Percentiles rank a stretch among this genome's conserved stretches.
Conservation (phyloP, 1,140 invertebrate species). For the Teleopsis dalmanni region DNA sequence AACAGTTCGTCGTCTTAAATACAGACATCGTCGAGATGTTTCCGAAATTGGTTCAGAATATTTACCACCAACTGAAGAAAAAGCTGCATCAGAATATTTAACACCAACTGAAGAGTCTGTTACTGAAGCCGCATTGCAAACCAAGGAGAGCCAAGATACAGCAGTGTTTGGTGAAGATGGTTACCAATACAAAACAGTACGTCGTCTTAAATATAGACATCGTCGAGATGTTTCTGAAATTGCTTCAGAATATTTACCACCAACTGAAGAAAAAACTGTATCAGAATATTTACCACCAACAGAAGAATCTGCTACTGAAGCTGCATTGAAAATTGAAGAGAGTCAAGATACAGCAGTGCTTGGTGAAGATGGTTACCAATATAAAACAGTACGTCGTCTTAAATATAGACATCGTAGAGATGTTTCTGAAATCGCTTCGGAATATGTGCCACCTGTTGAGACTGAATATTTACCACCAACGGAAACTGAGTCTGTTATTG, state of each 20-base stretch:
- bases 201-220: constrained; percentile 28
- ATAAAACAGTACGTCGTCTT: constrained; percentile 23
- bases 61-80: constrained; percentile 21
- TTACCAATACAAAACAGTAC: constrained; percentile 35
- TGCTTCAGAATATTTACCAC: too few relatives aligned
- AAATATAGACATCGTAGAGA: constrained; percentile 25
- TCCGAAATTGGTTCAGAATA: constrained; percentile 23
- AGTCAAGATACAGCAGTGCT: constrained; percentile 21
- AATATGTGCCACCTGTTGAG: constrained; percentile 17
- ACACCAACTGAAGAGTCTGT: too few relatives aligned
- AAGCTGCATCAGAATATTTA: not conserved
- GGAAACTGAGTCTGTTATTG: not conserved
- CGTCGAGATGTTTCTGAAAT: too few relatives aligned
- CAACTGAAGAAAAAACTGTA: too few relatives aligned
- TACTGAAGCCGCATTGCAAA: too few relatives aligned
- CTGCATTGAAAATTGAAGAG: constrained; percentile 11
- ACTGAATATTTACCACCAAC: constrained; percentile 14
- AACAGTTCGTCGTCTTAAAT: constrained; percentile 17
- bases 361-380: constrained; percentile 27
- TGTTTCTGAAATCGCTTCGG: constrained; percentile 24
- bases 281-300: constrained; percentile 14
- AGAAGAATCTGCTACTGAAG: constrained; percentile 15
- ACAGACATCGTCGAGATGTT: constrained; percentile 23
- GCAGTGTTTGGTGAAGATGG: constrained; percentile 24
- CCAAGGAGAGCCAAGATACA: too few relatives aligned